Conservation (phyloP, 2,888 invertebrate genomes). For the Perithous albicinctus region DNA sequence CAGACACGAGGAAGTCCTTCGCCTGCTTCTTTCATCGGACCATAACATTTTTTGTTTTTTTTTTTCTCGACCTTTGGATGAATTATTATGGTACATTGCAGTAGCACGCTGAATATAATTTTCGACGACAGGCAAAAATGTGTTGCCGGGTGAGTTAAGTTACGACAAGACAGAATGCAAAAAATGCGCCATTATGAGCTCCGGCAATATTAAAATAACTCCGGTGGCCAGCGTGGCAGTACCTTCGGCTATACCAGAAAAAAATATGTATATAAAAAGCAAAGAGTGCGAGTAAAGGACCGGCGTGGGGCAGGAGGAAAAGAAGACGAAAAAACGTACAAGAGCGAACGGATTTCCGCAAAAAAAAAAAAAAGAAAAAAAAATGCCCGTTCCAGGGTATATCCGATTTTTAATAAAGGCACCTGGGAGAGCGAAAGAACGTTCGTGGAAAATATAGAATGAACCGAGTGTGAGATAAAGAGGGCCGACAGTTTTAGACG, state of each 20-base stretch:
- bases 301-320: constrained; percentile 1
- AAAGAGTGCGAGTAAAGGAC: not conserved
- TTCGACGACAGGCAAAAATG: not conserved
- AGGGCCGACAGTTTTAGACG: constrained; percentile 22
- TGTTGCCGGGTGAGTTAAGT: constrained; percentile 18
- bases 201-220: constrained; percentile 63
- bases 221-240: constrained; percentile 39
- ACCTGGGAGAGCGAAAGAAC: constrained; percentile 54
- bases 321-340: constrained; percentile 41
- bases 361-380: too few species aligned
- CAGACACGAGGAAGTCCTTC: not conserved
- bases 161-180: constrained; percentile 11
- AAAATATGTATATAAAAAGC: constrained; percentile 15
- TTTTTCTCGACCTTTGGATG: constrained; percentile 19
- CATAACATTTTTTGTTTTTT: constrained; percentile 38
- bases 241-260: constrained; percentile 37
- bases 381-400: constrained; percentile 42
- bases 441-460: constrained; percentile 42
- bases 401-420: constrained; percentile 68
- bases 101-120: constrained; percentile 5
- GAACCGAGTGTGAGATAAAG: constrained; percentile 17
- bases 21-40: constrained; percentile 9
- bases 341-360: constrained; percentile 62
- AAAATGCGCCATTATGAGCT: constrained; percentile 20
- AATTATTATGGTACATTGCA: constrained; percentile 27